Evolutionary conservation across 2,113 vertebrate genomes (phyloP), one percentile per base, ranked within the genome.

Genomic region (Circaetus gallicus): DNA sequence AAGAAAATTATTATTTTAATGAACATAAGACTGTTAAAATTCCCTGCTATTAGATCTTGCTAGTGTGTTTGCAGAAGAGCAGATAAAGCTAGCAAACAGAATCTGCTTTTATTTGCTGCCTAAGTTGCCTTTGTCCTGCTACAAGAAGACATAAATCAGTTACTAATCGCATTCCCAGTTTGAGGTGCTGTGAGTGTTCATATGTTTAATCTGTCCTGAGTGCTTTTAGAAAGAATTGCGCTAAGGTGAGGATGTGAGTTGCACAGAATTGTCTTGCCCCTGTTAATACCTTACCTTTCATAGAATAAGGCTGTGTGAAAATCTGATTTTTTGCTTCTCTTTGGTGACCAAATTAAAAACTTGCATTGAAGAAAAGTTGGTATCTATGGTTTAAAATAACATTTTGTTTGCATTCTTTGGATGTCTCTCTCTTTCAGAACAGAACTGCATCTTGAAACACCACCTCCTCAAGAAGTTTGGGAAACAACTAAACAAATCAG

Each of bases 71-170:
- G 58, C 77, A 73, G 71, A 77, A 73, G 24, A 79, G 70, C 36
- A 66, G 38, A 45, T 77, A 84, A 93, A 95, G 58, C 73, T 29
- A 82, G 58, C 52, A 80, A 95, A 87, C 20, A 80, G 65, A 89
- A 86, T 24, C 72, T 93, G 50, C 76, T 90, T 90, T 90, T 80
- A 80, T 92, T 87, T 96, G 52, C 59, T 92, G 31, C 58, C 91
- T 49, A 79, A 66, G 61, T 86, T 22, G 21, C 42, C 58, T 91
- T 91, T 87, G 53, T 45, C 38, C n/a, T 72, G 38, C 62, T 89
- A 82, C 55, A 62, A 93, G 77, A 63, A 82, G 70, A 70, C 45
- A 91, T 95, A 93, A 95, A 94, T 95, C 94, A 93, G 65, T 82
- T 82, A 38, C 84, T 93, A 94, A 95, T 88, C 28, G 2, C 71